Conservation (phyloP, 2,888 invertebrate genomes). For the Leptura quadrifasciata region DNA sequence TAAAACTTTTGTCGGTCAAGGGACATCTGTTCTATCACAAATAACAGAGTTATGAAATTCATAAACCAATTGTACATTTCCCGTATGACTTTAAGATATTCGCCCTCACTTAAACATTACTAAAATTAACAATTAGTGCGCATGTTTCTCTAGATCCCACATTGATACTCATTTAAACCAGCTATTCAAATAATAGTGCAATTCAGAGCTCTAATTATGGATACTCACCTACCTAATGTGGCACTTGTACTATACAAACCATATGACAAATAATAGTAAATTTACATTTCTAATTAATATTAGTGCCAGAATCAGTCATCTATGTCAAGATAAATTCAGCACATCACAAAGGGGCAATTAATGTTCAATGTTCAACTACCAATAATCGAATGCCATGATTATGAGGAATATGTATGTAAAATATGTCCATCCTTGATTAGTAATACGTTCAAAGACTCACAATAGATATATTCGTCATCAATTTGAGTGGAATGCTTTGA, state of each 20-base stretch:
- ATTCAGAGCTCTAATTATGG: not conserved
- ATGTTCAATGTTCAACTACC: slow-evolving; percentile 16
- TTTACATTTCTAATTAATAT: slow-evolving; percentile 39
- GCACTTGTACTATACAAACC: not conserved
- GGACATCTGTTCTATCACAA: too few species aligned
- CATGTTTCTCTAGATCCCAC: not conserved
- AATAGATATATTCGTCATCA: slow-evolving; percentile 3
- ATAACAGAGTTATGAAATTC: too few species aligned
- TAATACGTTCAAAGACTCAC: slow-evolving; percentile 23
- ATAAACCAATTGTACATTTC: too few species aligned
- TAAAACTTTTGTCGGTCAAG: too few species aligned
- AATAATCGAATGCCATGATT: slow-evolving; percentile 22
- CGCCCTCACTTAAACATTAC: too few species aligned
- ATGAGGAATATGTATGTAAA: slow-evolving; percentile 15
- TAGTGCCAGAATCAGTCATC: slow-evolving; percentile 36
- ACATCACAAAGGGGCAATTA: slow-evolving; percentile 35
- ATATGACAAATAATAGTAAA: slow-evolving; percentile 35
- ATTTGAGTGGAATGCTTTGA: slow-evolving; percentile 31
- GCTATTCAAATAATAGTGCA: not conserved
- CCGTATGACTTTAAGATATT: too few species aligned
- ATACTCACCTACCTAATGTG: slow-evolving; percentile 30
- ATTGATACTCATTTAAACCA: not conserved
- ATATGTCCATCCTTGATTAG: slow-evolving; percentile 24
- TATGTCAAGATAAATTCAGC: slow-evolving; percentile 38
- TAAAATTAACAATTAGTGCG: not conserved